Conservation (phyloP, 2,113 vertebrate genomes). For the Petroica traversi region DNA sequence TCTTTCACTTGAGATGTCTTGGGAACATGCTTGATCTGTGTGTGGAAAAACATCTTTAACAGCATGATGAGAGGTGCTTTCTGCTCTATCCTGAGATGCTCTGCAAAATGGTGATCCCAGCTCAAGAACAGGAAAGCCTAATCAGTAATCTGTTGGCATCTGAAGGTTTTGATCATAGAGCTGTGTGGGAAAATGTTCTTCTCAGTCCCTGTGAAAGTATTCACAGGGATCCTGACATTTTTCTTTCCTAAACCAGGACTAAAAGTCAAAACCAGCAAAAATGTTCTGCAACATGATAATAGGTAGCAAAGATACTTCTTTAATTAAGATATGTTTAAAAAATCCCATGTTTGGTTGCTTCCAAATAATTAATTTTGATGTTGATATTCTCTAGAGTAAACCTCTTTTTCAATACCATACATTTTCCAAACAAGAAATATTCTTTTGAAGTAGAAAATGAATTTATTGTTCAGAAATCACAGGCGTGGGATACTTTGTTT, state of each 20-base stretch:
- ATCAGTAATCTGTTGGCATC: constrained; percentile 1
- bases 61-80: constrained; percentile 15
- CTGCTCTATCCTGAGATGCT: constrained; percentile 1
- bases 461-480: background rate
- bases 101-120: background rate
- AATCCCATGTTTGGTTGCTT: background rate
- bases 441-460: background rate
- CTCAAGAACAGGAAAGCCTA: background rate
- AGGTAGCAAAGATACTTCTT: background rate
- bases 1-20: background rate
- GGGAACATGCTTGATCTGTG: background rate
- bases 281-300: accelerated
- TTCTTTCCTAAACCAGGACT: background rate
- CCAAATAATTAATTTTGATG: background rate
- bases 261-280: background rate
- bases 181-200: constrained; percentile 27
- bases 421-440: background rate
- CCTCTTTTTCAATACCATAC: background rate
- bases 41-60: constrained; percentile 24
- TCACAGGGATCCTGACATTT: background rate
- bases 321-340: background rate
- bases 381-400: background rate
- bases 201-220: background rate
- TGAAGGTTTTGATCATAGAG: background rate
- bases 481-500: background rate